Evolutionary conservation across 2,113 vertebrate genomes (phyloP).

Genomic region (Glaucomys volans): DNA sequence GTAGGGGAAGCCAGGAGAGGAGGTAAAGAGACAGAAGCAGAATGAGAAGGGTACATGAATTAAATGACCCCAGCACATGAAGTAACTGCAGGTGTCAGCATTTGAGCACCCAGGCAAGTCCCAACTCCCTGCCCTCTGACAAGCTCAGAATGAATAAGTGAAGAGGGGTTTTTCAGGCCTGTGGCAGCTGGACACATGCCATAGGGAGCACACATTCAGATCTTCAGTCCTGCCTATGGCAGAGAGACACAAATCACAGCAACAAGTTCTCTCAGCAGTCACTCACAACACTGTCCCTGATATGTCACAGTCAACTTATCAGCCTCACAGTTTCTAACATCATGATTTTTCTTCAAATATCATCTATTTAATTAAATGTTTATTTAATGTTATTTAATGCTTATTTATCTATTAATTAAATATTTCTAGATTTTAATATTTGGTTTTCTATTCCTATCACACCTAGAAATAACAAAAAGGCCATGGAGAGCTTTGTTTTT

Average conservation of each 20-base stretch:
- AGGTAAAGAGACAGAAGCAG: background rate
- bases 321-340: background rate
- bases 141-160: background rate
- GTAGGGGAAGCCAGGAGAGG: background rate
- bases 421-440: background rate
- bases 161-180: background rate
- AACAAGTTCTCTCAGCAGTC: background rate
- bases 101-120: background rate
- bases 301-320: background rate
- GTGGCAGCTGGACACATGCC: fast-evolving
- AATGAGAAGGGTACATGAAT: background rate
- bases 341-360: background rate
- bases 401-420: too few species aligned
- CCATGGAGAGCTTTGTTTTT: too few species aligned
- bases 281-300: background rate
- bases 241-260: background rate
- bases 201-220: background rate
- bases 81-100: background rate
- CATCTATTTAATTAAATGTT: background rate
- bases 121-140: background rate
- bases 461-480: background rate
- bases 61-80: background rate
- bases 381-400: too few species aligned
- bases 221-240: background rate
- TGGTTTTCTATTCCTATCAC: background rate